Evolutionary conservation across 2,113 vertebrate species (phyloP).

Genomic region (Oncorhynchus kisutch): DNA sequence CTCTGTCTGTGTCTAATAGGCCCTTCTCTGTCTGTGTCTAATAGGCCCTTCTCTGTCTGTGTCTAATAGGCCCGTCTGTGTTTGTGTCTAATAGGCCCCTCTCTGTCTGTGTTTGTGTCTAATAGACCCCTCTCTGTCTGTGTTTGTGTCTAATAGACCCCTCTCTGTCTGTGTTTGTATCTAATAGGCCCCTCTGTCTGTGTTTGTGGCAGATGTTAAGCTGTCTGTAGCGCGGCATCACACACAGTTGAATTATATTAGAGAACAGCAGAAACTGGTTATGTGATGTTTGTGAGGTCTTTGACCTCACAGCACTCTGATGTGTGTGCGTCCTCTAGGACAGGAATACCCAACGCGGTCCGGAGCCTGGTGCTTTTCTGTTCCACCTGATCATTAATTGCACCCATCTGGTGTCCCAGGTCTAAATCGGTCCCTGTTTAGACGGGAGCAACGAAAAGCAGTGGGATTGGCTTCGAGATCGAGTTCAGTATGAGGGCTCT

Average conservation of each 20-base stretch:
- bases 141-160: background rate
- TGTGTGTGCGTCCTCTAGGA: conserved; percentile 18
- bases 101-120: conserved; percentile 16
- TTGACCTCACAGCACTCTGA: conserved; percentile 24
- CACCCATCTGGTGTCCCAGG: too few relatives aligned
- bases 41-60: background rate
- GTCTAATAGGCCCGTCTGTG: conserved; percentile 32
- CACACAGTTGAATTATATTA: conserved; percentile 11
- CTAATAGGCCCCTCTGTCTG: background rate
- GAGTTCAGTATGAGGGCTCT: too few relatives aligned
- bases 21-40: background rate
- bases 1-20: conserved; percentile 6
- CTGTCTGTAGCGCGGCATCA: conserved; percentile 28
- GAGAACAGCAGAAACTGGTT: conserved; percentile 57
- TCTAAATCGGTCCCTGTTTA: too few relatives aligned
- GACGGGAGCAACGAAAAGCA: too few relatives aligned
- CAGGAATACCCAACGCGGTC: too few relatives aligned
- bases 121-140: conserved; percentile 24
- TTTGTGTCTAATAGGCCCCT: too few relatives aligned
- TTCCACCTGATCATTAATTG: too few relatives aligned
- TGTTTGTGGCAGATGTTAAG: conserved; percentile 60
- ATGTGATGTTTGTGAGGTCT: conserved; percentile 60
- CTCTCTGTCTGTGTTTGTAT: too few relatives aligned
- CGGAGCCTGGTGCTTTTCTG: too few relatives aligned
- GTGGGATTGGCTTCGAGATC: too few relatives aligned